Conservation (phyloP, 2,888 invertebrate species). For the Blera fallax region DNA sequence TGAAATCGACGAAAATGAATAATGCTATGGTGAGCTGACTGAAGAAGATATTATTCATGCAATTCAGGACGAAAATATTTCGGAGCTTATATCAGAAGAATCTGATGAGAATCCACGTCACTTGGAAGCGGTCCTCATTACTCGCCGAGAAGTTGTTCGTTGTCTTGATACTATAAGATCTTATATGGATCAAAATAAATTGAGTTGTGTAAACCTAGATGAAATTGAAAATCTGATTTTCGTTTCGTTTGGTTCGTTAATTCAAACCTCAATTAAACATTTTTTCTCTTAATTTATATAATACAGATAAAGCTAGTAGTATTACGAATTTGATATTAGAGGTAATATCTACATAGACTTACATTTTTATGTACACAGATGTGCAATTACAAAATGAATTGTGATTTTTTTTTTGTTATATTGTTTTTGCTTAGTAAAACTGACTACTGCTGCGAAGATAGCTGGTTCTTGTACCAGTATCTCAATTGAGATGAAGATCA, state of each 20-base stretch:
- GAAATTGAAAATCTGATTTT: neutral
- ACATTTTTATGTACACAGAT: neutral
- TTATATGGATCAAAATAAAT: neutral
- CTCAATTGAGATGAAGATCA: no score
- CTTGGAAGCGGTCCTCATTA: neutral
- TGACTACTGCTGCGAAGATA: no score
- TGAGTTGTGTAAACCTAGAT: neutral
- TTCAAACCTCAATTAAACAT: neutral
- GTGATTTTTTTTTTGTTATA: no score
- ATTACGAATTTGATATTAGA: neutral
- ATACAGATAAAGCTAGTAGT: neutral
- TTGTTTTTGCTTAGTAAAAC: no score
- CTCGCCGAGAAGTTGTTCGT: neutral
- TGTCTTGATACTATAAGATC: neutral
- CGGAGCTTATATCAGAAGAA: neutral
- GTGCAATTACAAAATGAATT: no score
- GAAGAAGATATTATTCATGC: constrained; percentile 13
- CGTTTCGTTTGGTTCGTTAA: neutral
- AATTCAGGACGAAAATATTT: neutral
- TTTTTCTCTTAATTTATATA: neutral
- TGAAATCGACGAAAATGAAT: neutral
- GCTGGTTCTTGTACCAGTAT: no score
- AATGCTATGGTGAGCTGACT: constrained; percentile 19
- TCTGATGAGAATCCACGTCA: neutral
- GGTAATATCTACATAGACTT: neutral